Evolutionary conservation across 2,113 vertebrate genomes (phyloP), one percentile per base, ranked within the genome.

Genomic region (Arenaria interpres): DNA sequence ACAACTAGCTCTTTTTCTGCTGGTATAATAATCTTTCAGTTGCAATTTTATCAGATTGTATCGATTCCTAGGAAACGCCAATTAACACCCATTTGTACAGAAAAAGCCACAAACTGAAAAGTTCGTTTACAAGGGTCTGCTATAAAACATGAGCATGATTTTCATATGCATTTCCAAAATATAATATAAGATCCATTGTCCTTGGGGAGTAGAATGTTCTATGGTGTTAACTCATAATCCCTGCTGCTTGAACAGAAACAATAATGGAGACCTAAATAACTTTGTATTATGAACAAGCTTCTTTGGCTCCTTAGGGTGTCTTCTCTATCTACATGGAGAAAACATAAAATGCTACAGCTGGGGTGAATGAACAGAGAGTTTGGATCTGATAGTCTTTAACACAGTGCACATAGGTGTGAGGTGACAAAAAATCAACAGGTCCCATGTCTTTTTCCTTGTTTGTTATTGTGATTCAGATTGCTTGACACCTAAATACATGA

Each of bases 31-130:
- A 53, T 81, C 53, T 83, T 72, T 83, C 46, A 19, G 9, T 48
- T 90, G 67, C 24, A 72, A 45, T 95, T 93, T 89, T 87, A 74
- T 45, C 68, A 79, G 59, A 60, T 86, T 62, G 39, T 28, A 60
- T 51, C 2, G 3, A 57, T 91, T 92, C 54, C 53, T 59, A 60
- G 73, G 51, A 92, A 92, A 95, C 2, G 4, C 8, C 68, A 95
- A 85, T 95, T 97, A 97, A 63, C 33, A 94, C 1, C 10, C 64
- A 80, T 90, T 94, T 83, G 22, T 80, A 71, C 45, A 82, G 37
- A 68, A 88, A 89, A 80, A 25, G 7, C 9, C 30, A 51, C 4
- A 25, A 91, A 90, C 37, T 67, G 15, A 71, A 50, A 95, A 79
- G 10, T 71, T 21, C 18, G 10, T 48, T 84, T 90, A 23, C 30